These are phyloP conservation scores for Aethes cnicana DNA, from an alignment of 2,888 invertebrate genomes.

Conservation along the genomic window DNA sequence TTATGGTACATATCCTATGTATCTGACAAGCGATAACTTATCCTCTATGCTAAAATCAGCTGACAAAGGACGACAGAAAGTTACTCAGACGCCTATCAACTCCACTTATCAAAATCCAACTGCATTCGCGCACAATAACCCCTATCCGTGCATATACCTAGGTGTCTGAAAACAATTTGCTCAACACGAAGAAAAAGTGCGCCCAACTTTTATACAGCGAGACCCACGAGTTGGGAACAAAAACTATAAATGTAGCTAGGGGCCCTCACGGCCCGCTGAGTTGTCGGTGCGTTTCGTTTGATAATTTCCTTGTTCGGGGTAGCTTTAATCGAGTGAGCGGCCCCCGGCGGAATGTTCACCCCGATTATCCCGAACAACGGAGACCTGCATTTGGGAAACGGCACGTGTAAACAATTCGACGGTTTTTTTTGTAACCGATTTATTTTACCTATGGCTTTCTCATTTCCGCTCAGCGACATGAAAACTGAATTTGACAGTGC, in stretches of 20 bases:
- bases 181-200: conserved; percentile 50
- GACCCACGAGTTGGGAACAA: conserved; percentile 68
- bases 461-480: too few species aligned
- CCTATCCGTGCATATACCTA: too few species aligned
- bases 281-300: conserved; percentile 78
- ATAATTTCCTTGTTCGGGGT: conserved; percentile 77
- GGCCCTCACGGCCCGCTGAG: conserved; percentile 72
- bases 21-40: too few species aligned
- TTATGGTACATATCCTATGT: too few species aligned
- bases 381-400: conserved; percentile 47
- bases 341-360: conserved; percentile 54
- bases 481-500: too few species aligned
- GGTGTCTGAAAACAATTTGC: conserved; percentile 52
- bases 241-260: conserved; percentile 73
- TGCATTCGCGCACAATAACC: too few species aligned
- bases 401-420: conserved; percentile 38
- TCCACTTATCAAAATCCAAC: too few species aligned
- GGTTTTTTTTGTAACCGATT: conserved; percentile 22
- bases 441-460: too few species aligned
- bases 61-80: too few species aligned
- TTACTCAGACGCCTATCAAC: too few species aligned
- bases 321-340: conserved; percentile 78
- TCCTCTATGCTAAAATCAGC: too few species aligned
- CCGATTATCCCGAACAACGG: conserved; percentile 55
- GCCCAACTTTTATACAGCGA: conserved; percentile 52